Percentiles rank a stretch among this genome's conserved stretches.
Conservation (phyloP, 2,888 invertebrate species). For the Rhamnusium bicolor region DNA sequence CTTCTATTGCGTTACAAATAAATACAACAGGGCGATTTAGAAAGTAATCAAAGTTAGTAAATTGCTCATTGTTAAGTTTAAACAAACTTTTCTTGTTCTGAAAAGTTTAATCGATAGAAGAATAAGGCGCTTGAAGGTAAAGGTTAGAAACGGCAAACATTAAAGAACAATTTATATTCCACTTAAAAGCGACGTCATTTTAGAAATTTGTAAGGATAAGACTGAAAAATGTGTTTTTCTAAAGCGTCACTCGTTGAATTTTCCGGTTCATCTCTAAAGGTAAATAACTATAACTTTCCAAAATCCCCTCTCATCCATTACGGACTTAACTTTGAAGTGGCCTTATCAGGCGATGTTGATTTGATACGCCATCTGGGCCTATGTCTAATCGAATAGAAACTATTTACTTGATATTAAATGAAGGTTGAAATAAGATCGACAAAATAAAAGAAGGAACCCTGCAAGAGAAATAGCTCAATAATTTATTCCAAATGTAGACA, state of each 20-base stretch:
- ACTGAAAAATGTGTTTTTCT: constrained; percentile 56
- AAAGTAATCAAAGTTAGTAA: constrained; percentile 69
- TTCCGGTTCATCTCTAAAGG: constrained; percentile 56
- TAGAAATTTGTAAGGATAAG: constrained; percentile 56
- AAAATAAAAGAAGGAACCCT: constrained; percentile 25
- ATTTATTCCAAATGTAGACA: constrained; percentile 16
- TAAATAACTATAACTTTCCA: constrained; percentile 62
- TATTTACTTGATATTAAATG: constrained; percentile 63
- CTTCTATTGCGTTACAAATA: constrained; percentile 48
- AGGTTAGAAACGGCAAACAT: constrained; percentile 56
- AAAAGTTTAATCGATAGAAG: constrained; percentile 63
- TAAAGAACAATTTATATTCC: constrained; percentile 60
- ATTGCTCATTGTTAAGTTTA: constrained; percentile 67
- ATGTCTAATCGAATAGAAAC: constrained; percentile 63
- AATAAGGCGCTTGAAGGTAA: constrained; percentile 59
- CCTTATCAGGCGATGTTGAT: constrained; percentile 61
- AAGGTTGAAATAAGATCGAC: constrained; percentile 57
- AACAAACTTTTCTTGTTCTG: constrained; percentile 60
- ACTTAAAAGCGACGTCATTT: constrained; percentile 49
- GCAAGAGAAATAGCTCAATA: constrained; percentile 23
- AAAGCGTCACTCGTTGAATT: constrained; percentile 45
- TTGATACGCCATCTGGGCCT: constrained; percentile 60
- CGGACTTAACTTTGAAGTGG: constrained; percentile 59
- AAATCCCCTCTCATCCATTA: constrained; percentile 59
- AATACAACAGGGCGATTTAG: constrained; percentile 53